These are phyloP conservation scores for Pteropus rufus DNA, from an alignment of 2,797 vertebrate species.

Conservation along the genomic window DNA sequence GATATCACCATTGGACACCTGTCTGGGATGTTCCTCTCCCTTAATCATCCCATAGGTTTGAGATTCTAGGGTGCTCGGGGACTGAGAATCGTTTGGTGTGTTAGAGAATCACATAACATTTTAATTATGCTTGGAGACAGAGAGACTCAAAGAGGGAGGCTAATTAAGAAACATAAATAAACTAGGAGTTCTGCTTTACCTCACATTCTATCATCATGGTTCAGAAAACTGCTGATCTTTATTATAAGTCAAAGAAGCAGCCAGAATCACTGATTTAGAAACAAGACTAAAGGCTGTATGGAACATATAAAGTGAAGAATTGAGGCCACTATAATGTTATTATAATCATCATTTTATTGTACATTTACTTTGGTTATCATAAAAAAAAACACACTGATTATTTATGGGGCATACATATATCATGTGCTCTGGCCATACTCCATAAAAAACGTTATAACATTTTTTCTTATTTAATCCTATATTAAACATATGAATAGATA, in stretches of 20 bases:
- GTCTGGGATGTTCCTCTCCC: not conserved
- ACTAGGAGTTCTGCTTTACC: conserved; percentile 33
- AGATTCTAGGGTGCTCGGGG: not conserved
- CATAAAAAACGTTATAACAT: not conserved
- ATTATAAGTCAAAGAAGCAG: not conserved
- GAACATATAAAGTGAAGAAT: not conserved
- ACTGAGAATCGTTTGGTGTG: not conserved
- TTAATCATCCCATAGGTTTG: not conserved
- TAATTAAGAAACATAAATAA: conserved; percentile 68
- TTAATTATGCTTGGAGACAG: conserved; percentile 52
- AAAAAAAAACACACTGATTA: not conserved
- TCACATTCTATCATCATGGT: conserved; percentile 22
- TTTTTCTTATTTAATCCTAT: not conserved
- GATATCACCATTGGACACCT: not conserved
- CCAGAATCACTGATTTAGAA: not conserved
- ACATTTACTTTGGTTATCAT: not conserved
- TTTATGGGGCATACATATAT: not conserved
- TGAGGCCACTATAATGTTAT: not conserved
- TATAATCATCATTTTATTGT: not conserved
- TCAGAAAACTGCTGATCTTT: conserved; percentile 28
- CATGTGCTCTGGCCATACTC: not conserved
- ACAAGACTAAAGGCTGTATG: not conserved
- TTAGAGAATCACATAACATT: conserved; percentile 38
- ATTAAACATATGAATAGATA: not conserved
- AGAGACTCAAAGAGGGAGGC: conserved; percentile 18